Evolutionary conservation across 2,113 vertebrate species (phyloP), one percentile per base, ranked within the genome.

Genomic region (Proterorhinus semilunaris): DNA sequence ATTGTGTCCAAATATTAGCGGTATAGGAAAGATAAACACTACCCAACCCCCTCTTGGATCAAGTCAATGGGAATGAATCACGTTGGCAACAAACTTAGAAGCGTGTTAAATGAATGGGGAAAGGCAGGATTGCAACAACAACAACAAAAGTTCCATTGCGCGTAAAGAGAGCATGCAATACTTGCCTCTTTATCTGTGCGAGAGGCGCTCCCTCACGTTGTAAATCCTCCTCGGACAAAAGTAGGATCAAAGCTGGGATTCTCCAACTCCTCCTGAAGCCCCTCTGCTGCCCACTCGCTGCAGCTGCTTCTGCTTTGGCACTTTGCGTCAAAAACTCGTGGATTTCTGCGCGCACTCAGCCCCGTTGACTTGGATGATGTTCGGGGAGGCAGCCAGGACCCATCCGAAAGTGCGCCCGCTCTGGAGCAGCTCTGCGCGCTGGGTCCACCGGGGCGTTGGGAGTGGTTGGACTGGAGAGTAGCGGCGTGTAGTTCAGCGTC

Each of bases 141-240:
- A 6, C 42, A 17, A 69, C 21, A 68, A 53, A 61, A 16, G 42
- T 44, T 44, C 5, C 58, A 61, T 36, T 7, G 13, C 27, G 44
- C 52, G 17, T 7, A 36, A 27, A 57, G 0, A 27, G 5, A 62
- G 42, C 12, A 58, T 27, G 48, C 45, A 17, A 61, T 83, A 84
- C 83, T 87, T 68, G 62, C 88, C 85, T 86, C 75, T 74, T 77
- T 81, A 69, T 59, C 58, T 66, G 62, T 69, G 63, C 36, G 72
- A 51, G 51, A 73, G 72, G 73, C 66, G 80, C 78, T 79, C 73
- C 67, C 66, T 70, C 62, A 69, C 46, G 65, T 79, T 72, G 50
- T 78, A 81, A 86, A 85, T 88, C 85, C 85, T 80, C 75, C 81
- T 74, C 47, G 61, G 71, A 74, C 65, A 81, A 74, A 86, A 71